A percentile compares a stretch with the other conserved stretches of the same genome.
Conservation (phyloP, 2,113 vertebrate genomes). For the Nettapus auritus region DNA sequence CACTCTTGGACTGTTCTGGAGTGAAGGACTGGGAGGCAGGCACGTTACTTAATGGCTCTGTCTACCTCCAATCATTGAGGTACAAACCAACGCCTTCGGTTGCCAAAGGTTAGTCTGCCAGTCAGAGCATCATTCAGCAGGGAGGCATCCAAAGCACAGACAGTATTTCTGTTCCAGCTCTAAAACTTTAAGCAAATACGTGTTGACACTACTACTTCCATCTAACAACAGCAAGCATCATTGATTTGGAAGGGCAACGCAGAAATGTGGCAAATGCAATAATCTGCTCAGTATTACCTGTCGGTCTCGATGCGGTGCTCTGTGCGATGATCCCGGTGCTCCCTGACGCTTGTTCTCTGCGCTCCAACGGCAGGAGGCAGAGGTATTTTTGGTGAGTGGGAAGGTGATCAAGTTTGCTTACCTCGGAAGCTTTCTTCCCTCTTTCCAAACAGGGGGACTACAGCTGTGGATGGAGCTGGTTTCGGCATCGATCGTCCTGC, state of each 20-base stretch:
- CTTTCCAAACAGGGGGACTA: constrained; percentile 81
- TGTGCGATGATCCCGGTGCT: neutral
- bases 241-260: neutral
- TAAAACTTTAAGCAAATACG: neutral
- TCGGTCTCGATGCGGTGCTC: neutral
- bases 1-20: fast-evolving
- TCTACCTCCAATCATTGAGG: fast-evolving
- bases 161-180: neutral
- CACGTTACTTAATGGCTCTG: fast-evolving
- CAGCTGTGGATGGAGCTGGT: constrained; percentile 88
- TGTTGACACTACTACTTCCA: neutral
- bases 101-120: neutral
- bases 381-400: neutral
- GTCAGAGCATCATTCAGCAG: neutral
- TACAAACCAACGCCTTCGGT: fast-evolving
- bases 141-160: neutral
- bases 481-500: constrained; percentile 94
- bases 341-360: neutral
- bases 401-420: neutral
- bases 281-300: neutral
- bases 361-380: neutral
- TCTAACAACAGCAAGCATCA: fast-evolving
- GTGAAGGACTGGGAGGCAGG: neutral
- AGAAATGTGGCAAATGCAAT: neutral
- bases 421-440: neutral